Conservation (phyloP, 2,888 invertebrate species). For the Sesamia inferens region DNA sequence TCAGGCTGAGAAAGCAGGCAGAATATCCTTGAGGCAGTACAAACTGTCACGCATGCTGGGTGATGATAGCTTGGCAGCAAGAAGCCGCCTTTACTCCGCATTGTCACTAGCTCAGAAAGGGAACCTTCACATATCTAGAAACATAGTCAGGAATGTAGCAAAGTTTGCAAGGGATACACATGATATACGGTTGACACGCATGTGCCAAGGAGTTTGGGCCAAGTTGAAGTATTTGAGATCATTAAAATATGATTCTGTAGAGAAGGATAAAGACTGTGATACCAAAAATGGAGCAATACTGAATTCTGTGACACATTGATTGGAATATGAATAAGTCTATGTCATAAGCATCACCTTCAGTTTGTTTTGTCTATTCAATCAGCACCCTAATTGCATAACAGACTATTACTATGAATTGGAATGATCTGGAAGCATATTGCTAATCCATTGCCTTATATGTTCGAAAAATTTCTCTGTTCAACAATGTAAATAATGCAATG, state of each 20-base stretch:
- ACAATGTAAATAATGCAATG: too few species aligned
- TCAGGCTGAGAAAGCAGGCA: constrained; percentile 96
- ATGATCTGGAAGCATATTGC: too few species aligned
- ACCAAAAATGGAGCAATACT: constrained; percentile 58
- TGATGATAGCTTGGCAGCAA: constrained; percentile 94
- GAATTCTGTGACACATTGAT: constrained; percentile 25
- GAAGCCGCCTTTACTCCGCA: constrained; percentile 96
- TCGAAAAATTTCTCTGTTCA: too few species aligned
- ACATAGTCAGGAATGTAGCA: constrained; percentile 89
- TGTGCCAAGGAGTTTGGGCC: constrained; percentile 97
- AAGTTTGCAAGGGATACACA: constrained; percentile 80
- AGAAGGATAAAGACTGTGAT: constrained; percentile 54
- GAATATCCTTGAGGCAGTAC: constrained; percentile 96
- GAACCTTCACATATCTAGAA: constrained; percentile 90
- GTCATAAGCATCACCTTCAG: constrained; percentile 11
- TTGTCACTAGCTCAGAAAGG: constrained; percentile 96
- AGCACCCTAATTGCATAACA: constrained; percentile 2
- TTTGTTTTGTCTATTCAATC: constrained; percentile 10
- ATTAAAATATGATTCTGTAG: constrained; percentile 59
- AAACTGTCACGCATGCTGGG: constrained; percentile 94
- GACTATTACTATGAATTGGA: too few species aligned
- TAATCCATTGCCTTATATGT: too few species aligned
- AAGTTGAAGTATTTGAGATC: constrained; percentile 92
- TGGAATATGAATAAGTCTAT: background rate
- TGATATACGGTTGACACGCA: constrained; percentile 92